Evolutionary conservation across 2,888 invertebrate species (phyloP).

Genomic region (Leucania comma): DNA sequence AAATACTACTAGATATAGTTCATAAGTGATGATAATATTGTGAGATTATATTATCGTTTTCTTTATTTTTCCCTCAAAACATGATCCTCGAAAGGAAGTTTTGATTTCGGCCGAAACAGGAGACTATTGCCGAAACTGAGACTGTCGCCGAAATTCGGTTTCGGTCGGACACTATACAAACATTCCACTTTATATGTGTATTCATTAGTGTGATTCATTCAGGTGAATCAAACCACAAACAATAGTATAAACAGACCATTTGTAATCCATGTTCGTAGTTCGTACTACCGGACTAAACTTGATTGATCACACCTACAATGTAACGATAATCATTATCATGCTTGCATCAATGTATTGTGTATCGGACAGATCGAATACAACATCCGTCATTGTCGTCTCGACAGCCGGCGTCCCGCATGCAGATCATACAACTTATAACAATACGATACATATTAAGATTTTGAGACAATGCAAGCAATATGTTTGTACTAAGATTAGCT

Average conservation of each 20-base stretch:
- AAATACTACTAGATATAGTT: too few species aligned
- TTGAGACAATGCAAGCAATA: conserved; percentile 10
- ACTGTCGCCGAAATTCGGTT: too few species aligned
- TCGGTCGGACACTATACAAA: too few species aligned
- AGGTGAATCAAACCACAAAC: neutral
- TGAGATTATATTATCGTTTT: too few species aligned
- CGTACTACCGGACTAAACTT: conserved; percentile 11
- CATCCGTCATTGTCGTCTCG: conserved; percentile 31
- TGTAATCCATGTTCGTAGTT: conserved; percentile 2
- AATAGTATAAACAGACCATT: neutral
- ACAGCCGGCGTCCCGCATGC: conserved; percentile 2
- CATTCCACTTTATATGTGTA: too few species aligned
- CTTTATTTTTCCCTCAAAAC: too few species aligned
- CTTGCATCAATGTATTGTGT: conserved; percentile 21
- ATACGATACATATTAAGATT: conserved; percentile 6
- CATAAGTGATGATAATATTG: too few species aligned
- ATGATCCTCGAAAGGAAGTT: too few species aligned
- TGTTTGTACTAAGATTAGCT: conserved; percentile 11
- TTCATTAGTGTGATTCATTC: neutral
- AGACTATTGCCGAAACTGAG: too few species aligned
- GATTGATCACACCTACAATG: conserved; percentile 25
- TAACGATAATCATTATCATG: conserved; percentile 17
- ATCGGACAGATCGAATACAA: conserved; percentile 16
- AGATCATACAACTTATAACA: conserved; percentile 27
- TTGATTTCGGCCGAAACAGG: too few species aligned